Conservation (phyloP, 37 sponge, comb jelly and placozoan genomes). For the Beroe ovata region DNA sequence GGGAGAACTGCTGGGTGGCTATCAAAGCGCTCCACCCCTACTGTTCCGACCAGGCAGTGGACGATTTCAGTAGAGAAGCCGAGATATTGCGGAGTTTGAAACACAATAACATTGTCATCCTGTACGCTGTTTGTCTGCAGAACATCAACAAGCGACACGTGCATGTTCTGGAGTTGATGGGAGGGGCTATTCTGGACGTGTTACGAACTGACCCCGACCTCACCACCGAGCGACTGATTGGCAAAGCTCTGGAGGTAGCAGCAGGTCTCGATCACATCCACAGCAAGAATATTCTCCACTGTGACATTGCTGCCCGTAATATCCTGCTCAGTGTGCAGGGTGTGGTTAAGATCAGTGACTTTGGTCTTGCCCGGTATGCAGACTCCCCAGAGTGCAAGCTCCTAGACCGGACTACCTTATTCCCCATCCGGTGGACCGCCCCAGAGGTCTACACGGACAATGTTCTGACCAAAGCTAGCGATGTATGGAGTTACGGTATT, state of each 20-base stretch:
- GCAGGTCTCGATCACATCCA: constrained; percentile 82
- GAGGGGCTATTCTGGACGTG: constrained; percentile 70
- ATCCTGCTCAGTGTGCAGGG: constrained; percentile 69
- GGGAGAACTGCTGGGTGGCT: constrained; percentile 74
- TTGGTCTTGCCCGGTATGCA: constrained; percentile 72
- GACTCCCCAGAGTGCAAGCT: constrained; percentile 67
- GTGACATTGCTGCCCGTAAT: constrained; percentile 87
- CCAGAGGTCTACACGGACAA: constrained; percentile 75
- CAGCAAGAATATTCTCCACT: constrained; percentile 77
- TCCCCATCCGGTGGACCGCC: constrained; percentile 82
- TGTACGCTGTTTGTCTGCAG: constrained; percentile 68
- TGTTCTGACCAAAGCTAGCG: constrained; percentile 72
- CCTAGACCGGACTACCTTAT: not conserved
- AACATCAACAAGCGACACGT: constrained; percentile 47
- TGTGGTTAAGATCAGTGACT: constrained; percentile 76
- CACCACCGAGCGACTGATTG: constrained; percentile 22
- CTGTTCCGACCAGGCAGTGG: constrained; percentile 68
- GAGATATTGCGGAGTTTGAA: constrained; percentile 75
- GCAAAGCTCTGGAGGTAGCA: constrained; percentile 69
- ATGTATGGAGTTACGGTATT: constrained; percentile 88
- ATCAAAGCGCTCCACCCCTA: constrained; percentile 84
- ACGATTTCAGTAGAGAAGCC: constrained; percentile 76
- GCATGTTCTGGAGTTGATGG: constrained; percentile 70
- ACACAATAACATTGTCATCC: constrained; percentile 31
- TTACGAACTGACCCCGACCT: constrained; percentile 69